Evolutionary conservation across 2,797 vertebrate species (phyloP), one percentile per base, ranked within the genome.

Genomic region (Gallinago stenura): DNA sequence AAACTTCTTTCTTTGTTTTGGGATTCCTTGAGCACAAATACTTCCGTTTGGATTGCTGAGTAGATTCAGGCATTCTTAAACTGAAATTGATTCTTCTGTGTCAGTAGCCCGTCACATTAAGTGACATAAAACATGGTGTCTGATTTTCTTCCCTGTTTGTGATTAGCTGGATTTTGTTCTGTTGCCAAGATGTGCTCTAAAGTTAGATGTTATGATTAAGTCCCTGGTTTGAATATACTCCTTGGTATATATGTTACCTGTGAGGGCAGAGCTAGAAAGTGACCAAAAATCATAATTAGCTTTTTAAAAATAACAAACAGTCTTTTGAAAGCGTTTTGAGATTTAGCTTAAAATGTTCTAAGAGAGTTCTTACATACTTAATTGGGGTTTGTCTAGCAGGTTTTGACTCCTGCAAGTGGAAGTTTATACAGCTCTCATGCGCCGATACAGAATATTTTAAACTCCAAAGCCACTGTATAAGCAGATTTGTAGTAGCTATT

Each of bases 21-120:
- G 31, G 17, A 51, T 91, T 95, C 14, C 20, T 85, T 91, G 33
- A 94, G 73, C 21, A 30, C 30, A 88, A 66, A 43, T 78, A 57
- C n/a, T 89, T 20, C n/a, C 7, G 4, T 79, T 82, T 56, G 83
- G 62, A 62, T 87, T 8, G 7, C 69, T 89, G 37, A 90, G 26
- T 80, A 78, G n/a, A 79, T 97, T 96, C 72, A 82, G 51, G 79
- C 62, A 37, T 78, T 80, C 81, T 97, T 90, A 64, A 78, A 45
- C 60, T 48, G 37, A 93, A 60, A 90, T 76, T 3, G 12, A 43
- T 94, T 92, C 2, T 33, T 89, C 57, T 90, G 2, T 96, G 62
- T 93, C 64, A 85, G 64, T 71, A 83, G 50, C 51, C 75, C 92
- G 33, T 30, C 80, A 53, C 35, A n/a, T 87, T 90, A 57, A 51